Percentiles rank a stretch among this genome's conserved stretches.
Evolutionary conservation across 2,113 vertebrate species (phyloP).

Genomic region (Petrocephalus microphthalmus): DNA sequence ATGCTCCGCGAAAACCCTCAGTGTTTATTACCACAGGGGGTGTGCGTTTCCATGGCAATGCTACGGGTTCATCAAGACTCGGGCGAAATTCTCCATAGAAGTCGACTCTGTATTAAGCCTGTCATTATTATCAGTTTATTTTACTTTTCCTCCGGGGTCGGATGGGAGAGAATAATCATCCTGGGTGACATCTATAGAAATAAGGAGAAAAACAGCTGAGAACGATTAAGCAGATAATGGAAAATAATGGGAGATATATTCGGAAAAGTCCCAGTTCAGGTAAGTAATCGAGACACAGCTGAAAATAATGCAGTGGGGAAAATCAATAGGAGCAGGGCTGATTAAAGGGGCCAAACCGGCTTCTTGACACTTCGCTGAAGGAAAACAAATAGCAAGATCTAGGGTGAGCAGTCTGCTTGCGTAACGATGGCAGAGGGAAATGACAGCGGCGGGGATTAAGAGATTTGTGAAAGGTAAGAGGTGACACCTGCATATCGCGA

Average conservation of each 20-base stretch:
- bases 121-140: conserved; percentile 28
- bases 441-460: neutral
- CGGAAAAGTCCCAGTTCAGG: neutral
- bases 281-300: neutral
- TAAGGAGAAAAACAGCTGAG: neutral
- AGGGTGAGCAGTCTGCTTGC: neutral
- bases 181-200: neutral
- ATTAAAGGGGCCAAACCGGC: neutral
- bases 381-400: neutral
- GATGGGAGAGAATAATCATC: neutral
- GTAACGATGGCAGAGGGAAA: neutral
- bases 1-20: conserved; percentile 11
- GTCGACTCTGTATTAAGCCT: conserved; percentile 28
- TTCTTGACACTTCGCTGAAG: neutral
- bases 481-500: neutral
- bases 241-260: neutral
- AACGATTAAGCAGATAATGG: neutral
- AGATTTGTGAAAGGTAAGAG: neutral
- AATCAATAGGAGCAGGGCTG: neutral
- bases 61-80: conserved; percentile 30
- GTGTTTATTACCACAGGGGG: conserved; percentile 37
- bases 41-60: conserved; percentile 35
- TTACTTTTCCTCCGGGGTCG: conserved; percentile 18
- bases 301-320: conserved; percentile 3
- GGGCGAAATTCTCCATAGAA: conserved; percentile 31